Percentiles rank a stretch among this genome's conserved stretches.
Conservation (phyloP, 1,140 invertebrate species). For the Semibalanus balanoides region DNA sequence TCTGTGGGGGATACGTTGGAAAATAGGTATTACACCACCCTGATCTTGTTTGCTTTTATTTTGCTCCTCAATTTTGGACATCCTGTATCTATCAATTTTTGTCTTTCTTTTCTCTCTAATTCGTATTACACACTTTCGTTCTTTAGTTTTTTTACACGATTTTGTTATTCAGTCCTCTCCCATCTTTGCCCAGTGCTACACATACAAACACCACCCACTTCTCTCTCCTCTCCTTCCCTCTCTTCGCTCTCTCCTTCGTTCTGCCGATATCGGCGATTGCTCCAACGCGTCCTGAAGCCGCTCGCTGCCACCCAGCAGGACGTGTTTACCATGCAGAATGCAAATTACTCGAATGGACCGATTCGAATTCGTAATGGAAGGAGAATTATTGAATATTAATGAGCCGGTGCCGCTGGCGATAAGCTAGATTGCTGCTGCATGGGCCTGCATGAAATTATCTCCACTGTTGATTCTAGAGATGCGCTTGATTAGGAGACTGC, state of each 20-base stretch:
- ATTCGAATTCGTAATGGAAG: slow-evolving; percentile 2
- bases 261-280: neutral
- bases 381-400: slow-evolving; percentile 3
- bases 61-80: too few species aligned
- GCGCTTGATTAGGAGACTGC: neutral
- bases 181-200: too few species aligned
- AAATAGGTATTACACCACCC: too few species aligned
- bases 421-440: slow-evolving; percentile 1
- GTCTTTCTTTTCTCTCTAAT: too few species aligned
- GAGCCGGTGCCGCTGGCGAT: neutral
- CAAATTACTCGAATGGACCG: neutral
- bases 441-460: slow-evolving; percentile 1
- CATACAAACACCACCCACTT: too few species aligned
- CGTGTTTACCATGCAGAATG: slow-evolving; percentile 1
- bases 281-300: neutral
- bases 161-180: too few species aligned
- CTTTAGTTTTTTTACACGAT: too few species aligned
- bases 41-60: too few species aligned
- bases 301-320: neutral
- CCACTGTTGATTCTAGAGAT: neutral
- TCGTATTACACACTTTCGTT: too few species aligned
- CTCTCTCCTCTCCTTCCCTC: neutral
- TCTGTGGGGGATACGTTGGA: too few species aligned
- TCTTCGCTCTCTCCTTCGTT: neutral
- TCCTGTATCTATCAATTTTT: too few species aligned